Conservation (phyloP, 2,797 vertebrate species). For the Cheirogaleus major region DNA sequence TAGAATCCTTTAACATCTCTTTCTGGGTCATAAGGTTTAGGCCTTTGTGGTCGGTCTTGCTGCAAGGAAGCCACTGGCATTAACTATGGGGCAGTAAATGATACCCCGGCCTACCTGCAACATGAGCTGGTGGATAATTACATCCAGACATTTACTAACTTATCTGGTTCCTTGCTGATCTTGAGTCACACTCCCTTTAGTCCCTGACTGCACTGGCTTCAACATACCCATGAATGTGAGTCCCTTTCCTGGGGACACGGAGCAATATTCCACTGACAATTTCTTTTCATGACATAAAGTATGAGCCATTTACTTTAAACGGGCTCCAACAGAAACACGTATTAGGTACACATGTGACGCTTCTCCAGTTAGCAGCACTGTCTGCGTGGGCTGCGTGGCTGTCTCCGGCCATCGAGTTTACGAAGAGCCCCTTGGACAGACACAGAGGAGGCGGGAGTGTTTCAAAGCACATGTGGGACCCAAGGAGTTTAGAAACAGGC, state of each 20-base stretch:
- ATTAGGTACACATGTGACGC: too few relatives aligned
- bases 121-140: not conserved
- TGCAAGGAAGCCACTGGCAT: not conserved
- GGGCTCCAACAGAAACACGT: not conserved
- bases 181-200: not conserved
- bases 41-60: not conserved
- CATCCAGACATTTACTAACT: not conserved
- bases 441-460: not conserved
- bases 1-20: not conserved
- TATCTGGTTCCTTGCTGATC: not conserved
- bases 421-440: fast-evolving
- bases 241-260: not conserved
- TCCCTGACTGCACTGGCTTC: not conserved
- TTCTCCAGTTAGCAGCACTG: too few relatives aligned
- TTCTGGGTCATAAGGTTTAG: not conserved
- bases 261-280: not conserved
- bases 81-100: not conserved
- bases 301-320: not conserved
- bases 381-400: fast-evolving
- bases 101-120: not conserved
- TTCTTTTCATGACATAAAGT: not conserved
- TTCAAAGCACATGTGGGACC: not conserved
- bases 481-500: not conserved
- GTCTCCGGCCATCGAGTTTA: too few relatives aligned
- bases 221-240: fast-evolving